These are phyloP conservation scores for Syngnathus floridae DNA, from an alignment of 2,113 vertebrate genomes.

Conservation along the genomic window DNA sequence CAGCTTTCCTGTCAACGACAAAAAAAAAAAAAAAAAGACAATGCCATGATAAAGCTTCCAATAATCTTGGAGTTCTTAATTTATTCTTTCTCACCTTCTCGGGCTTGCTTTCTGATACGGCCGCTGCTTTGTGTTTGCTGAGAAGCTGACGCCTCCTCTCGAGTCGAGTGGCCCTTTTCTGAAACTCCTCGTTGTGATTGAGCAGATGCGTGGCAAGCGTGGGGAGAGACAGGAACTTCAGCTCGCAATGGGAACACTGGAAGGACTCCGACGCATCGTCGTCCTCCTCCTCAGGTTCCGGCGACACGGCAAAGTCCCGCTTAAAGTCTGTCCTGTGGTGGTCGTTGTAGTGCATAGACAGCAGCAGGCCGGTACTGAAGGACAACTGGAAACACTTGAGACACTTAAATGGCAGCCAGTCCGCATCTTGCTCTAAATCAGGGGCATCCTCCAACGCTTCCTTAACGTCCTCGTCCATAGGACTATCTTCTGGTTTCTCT, in stretches of 20 bases:
- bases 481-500: conserved; percentile 59
- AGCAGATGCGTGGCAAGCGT: conserved; percentile 85
- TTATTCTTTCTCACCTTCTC: conserved; percentile 76
- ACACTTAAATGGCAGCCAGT: conserved; percentile 92
- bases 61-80: neutral
- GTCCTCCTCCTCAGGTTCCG: conserved; percentile 63
- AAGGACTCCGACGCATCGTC: conserved; percentile 67
- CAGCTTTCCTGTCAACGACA: conserved; percentile 45
- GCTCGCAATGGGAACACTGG: conserved; percentile 92
- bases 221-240: conserved; percentile 79
- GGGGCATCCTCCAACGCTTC: conserved; percentile 70
- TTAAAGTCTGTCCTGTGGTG: conserved; percentile 89
- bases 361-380: conserved; percentile 82
- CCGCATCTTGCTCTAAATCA: conserved; percentile 74
- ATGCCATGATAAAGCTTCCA: neutral
- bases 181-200: conserved; percentile 91
- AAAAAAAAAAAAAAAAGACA: neutral
- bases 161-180: conserved; percentile 87
- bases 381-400: conserved; percentile 90
- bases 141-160: conserved; percentile 87
- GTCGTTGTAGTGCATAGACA: conserved; percentile 95
- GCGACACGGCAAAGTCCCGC: conserved; percentile 85
- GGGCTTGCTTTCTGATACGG: conserved; percentile 77
- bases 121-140: conserved; percentile 81
- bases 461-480: conserved; percentile 57